Evolutionary conservation across 2,888 invertebrate genomes (phyloP).

Genomic region (Nephrotoma appendiculata): DNA sequence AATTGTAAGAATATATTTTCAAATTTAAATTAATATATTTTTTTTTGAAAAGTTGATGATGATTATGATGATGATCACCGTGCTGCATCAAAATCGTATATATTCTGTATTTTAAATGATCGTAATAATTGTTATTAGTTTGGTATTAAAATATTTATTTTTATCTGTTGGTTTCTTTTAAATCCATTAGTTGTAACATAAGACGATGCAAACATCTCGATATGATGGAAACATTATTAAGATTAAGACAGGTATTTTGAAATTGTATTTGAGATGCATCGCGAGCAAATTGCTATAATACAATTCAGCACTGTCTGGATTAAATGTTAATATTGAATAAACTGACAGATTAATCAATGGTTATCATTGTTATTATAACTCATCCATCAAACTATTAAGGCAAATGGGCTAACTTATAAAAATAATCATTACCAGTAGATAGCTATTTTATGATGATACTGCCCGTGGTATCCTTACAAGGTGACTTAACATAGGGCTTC

Average conservation of each 20-base stretch:
- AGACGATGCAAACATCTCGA: not conserved
- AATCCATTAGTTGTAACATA: not conserved
- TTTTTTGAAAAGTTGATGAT: not conserved
- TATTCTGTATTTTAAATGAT: not conserved
- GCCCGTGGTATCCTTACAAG: no score
- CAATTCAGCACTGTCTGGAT: not conserved
- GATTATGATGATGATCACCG: not conserved
- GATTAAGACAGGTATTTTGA: not conserved
- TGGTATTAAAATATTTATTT: not conserved
- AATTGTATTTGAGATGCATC: not conserved
- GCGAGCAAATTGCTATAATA: not conserved
- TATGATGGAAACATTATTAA: not conserved
- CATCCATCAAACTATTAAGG: not conserved
- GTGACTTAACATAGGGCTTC: no score
- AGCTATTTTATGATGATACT: no score
- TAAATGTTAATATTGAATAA: not conserved
- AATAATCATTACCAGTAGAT: no score
- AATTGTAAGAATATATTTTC: not conserved
- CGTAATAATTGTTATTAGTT: not conserved
- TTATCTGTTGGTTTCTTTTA: not conserved
- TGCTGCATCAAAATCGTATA: not conserved
- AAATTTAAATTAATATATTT: not conserved
- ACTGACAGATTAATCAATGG: not conserved
- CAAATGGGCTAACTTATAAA: no score
- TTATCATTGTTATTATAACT: not conserved